phyloP scores from a whole-genome alignment of 2,888 invertebrate genomes.

The Patella ulyssiponensis region DNA sequence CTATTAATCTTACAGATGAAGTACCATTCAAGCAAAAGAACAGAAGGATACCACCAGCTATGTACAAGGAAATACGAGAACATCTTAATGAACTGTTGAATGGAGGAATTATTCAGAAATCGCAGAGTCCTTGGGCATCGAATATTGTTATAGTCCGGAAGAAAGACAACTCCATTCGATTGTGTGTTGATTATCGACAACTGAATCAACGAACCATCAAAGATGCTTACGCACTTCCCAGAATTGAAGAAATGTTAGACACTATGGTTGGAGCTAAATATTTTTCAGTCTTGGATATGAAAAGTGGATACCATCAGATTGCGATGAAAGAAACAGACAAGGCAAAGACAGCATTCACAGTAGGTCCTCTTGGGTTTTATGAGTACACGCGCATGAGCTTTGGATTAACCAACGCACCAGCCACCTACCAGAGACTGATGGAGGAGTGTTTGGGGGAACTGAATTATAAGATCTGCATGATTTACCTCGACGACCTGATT shows the following conservation, averaged over 20 bases:
- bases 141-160: background rate
- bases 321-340: too few relatives aligned
- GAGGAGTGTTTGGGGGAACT: conserved; percentile 31
- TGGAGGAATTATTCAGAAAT: background rate
- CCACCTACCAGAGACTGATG: conserved; percentile 37
- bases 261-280: too few relatives aligned
- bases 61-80: too few relatives aligned
- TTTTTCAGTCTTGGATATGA: background rate
- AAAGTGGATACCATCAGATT: background rate
- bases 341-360: conserved; percentile 33
- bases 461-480: conserved; percentile 30
- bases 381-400: conserved; percentile 37
- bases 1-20: background rate
- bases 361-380: conserved; percentile 34
- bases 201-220: background rate
- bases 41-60: background rate
- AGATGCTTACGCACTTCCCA: too few relatives aligned
- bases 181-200: background rate
- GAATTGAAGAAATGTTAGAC: too few relatives aligned
- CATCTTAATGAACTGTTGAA: background rate
- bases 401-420: conserved; percentile 30
- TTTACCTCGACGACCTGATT: conserved; percentile 44
- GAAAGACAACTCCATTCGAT: background rate
- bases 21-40: background rate
- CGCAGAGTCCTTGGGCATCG: background rate